Evolutionary conservation across 2,888 invertebrate genomes (phyloP).

Genomic region (Drosophila emarginata): DNA sequence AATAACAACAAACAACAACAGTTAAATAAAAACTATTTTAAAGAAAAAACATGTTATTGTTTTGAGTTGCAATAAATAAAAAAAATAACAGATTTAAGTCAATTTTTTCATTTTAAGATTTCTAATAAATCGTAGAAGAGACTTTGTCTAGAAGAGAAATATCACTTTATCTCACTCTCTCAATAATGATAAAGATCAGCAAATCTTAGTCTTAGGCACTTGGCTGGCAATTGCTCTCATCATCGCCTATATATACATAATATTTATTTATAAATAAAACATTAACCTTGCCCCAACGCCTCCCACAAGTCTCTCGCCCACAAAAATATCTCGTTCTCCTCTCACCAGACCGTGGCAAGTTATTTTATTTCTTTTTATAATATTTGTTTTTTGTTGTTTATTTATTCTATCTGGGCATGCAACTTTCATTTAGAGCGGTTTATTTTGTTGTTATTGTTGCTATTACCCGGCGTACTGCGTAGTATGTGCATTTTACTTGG

Average conservation of each 20-base stretch:
- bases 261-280: conserved; percentile 66
- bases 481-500: conserved; percentile 38
- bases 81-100: neutral
- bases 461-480: conserved; percentile 54
- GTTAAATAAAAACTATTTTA: conserved; percentile 13
- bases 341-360: conserved; percentile 34
- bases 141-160: too few relatives aligned
- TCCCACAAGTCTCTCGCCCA: neutral
- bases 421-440: conserved; percentile 25
- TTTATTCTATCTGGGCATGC: conserved; percentile 17
- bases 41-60: conserved; percentile 39
- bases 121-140: too few relatives aligned
- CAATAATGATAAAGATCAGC: conserved; percentile 27
- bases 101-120: neutral
- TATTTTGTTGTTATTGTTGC: conserved; percentile 23
- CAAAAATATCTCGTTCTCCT: conserved; percentile 4
- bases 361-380: conserved; percentile 30
- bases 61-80: conserved; percentile 26
- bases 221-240: conserved; percentile 11
- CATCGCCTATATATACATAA: conserved; percentile 41
- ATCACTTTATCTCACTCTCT: conserved; percentile 2
- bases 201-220: conserved; percentile 15
- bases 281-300: conserved; percentile 56
- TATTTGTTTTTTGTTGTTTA: conserved; percentile 3
- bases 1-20: conserved; percentile 22